Percentiles rank a stretch among this genome's conserved stretches.
Conservation (phyloP, 1,140 invertebrate species). For the Tetramorium alpestre region DNA sequence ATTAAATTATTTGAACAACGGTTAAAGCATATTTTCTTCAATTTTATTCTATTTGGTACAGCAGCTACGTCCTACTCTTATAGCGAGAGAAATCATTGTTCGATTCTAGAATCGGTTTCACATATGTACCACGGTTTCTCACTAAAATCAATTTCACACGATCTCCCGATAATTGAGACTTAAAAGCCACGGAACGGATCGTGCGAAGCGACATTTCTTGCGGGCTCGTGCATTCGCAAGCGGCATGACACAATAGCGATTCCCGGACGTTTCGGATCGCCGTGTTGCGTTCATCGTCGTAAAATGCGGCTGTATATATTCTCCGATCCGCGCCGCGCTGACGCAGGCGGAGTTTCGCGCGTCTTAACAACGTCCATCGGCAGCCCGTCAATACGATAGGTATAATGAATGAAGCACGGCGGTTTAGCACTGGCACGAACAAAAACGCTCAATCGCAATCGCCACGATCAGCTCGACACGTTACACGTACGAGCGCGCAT, state of each 20-base stretch:
- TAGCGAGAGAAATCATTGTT: neutral
- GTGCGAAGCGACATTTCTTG: neutral
- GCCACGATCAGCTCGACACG: conserved; percentile 9
- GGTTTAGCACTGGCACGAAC: neutral
- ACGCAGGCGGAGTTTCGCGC: neutral
- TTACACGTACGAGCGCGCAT: conserved; percentile 3
- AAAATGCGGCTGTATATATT: conserved; percentile 27
- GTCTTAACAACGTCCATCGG: conserved; percentile 18
- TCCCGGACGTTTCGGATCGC: neutral
- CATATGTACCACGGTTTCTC: neutral
- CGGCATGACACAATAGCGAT: neutral
- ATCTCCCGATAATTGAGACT: conserved; percentile 1
- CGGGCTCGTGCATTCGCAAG: neutral
- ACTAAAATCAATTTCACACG: neutral
- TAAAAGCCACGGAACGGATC: neutral
- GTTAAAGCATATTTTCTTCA: neutral
- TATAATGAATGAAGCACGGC: conserved; percentile 40
- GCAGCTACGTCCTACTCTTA: too few species aligned
- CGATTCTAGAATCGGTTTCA: neutral
- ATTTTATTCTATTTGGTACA: neutral
- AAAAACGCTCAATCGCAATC: conserved; percentile 40
- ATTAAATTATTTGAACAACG: neutral
- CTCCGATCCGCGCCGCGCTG: neutral
- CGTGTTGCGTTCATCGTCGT: neutral
- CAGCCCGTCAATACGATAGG: conserved; percentile 4